These are phyloP conservation scores for Pipa parva DNA, from an alignment of 2,113 vertebrate genomes.

Conservation along the genomic window DNA sequence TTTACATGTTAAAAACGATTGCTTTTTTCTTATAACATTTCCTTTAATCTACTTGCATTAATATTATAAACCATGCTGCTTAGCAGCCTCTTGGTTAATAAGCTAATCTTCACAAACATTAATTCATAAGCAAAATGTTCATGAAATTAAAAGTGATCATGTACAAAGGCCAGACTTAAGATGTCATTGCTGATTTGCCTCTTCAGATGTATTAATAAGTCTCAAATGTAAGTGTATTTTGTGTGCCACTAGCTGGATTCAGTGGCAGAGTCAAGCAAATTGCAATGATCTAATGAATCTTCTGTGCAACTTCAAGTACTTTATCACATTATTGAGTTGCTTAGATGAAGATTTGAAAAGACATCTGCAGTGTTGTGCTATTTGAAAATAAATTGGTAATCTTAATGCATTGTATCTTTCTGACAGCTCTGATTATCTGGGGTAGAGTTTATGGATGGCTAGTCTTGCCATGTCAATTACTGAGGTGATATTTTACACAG, in stretches of 20 bases:
- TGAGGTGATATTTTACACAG: conserved; percentile 15
- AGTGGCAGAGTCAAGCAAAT: conserved; percentile 33
- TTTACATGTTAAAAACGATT: too few relatives aligned
- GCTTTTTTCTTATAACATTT: too few relatives aligned
- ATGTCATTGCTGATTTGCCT: conserved; percentile 37
- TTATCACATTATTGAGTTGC: conserved; percentile 37
- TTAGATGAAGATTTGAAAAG: conserved; percentile 38
- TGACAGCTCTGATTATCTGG: conserved; percentile 10
- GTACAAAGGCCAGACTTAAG: conserved; percentile 30
- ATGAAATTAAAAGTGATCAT: conserved; percentile 34
- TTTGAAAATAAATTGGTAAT: conserved; percentile 12
- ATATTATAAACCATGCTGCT: neutral
- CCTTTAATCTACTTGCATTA: neutral
- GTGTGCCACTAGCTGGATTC: conserved; percentile 29
- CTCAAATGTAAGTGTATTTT: conserved; percentile 38
- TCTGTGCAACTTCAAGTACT: conserved; percentile 25
- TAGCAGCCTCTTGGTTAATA: conserved; percentile 1
- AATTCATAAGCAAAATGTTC: conserved; percentile 20
- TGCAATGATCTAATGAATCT: conserved; percentile 37
- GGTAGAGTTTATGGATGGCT: conserved; percentile 18
- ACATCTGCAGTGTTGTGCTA: conserved; percentile 22
- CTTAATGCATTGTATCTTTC: conserved; percentile 29
- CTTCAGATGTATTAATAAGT: conserved; percentile 36
- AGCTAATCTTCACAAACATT: conserved; percentile 9
- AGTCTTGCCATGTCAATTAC: conserved; percentile 29